Base-by-base conservation (phyloP, 2,888 invertebrate genomes). In the Chouioia cunea region DNA sequence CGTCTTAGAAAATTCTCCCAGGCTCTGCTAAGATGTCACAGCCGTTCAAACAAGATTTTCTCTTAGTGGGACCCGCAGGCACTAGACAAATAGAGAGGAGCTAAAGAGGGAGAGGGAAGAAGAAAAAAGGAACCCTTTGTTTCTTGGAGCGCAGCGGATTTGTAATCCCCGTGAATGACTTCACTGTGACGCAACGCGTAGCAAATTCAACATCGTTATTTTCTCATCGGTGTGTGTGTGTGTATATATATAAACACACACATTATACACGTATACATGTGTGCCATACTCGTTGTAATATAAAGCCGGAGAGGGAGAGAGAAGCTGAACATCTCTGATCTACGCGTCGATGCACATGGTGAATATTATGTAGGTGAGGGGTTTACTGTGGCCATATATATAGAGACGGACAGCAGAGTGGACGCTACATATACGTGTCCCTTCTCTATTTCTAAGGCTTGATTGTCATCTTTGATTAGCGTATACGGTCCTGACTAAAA, bases 141-240 rank as follows among this genome's bases (percentile, higher is more conserved):
- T 36, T 36, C 36, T 36, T 36, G 36, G 12, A 36, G 36, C 36
- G 36, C 36, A 36, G 72, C 77, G 76, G 75, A 80, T 81, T 77
- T 77, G 75, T 80, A 81, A 81, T 81, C 80, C 77, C 74, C 73
- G 79, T 78, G 78, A 81, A 81, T 79, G 79, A 81, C 81, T 81
- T 80, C 79, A 80, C 79, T 80, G 80, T 81, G 78, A 77, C 10
- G 4, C 36, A 81, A 81, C 77, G 78, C 81, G 73, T 77, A 71
- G 74, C 80, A 77, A 81, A 81, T 81, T 3, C 76, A 70, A 22
- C 70, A 22, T 59, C 53, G 76, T 80, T 79, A 79, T 78, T 78
- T 78, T 77, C 75, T 76, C 80, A 78, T 79, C 77, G 78, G 75
- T 78, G 80, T 79, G 36, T 36, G 6, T 3, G 10, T 36, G 12